A percentile compares a stretch with the other conserved stretches of the same genome.
Conservation (phyloP, 2,888 invertebrate species). For the Cephus pulcher region DNA sequence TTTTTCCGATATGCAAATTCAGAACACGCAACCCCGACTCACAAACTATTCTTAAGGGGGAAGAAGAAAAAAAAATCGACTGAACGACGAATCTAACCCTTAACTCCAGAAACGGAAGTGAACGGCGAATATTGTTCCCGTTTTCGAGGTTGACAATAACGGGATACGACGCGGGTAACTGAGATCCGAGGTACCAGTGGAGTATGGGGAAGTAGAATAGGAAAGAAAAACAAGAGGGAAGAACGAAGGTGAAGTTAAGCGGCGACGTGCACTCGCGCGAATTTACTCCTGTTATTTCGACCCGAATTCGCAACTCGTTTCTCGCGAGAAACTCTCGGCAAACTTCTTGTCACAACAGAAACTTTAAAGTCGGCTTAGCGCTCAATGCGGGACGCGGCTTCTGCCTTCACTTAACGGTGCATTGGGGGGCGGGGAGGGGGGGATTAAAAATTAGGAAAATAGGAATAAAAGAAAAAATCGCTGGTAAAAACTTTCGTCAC, state of each 20-base stretch:
- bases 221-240: background rate
- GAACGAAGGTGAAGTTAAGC: conserved; percentile 3
- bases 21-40: background rate
- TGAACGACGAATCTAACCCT: background rate
- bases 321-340: conserved; percentile 18
- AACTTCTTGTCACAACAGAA: conserved; percentile 54
- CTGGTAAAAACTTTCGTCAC: no score
- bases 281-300: background rate
- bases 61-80: background rate
- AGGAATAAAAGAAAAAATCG: background rate
- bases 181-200: background rate
- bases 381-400: conserved; percentile 30
- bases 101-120: no score
- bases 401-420: no score
- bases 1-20: conserved; percentile 7
- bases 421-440: background rate
- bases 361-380: conserved; percentile 52
- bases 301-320: background rate
- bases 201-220: background rate
- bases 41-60: background rate
- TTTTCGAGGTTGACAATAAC: no score
- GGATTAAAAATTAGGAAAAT: conserved; percentile 10
- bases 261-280: no score
- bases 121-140: no score
- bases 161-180: no score